Conservation (phyloP, 1,140 invertebrate species). For the Triops longicaudatus region DNA sequence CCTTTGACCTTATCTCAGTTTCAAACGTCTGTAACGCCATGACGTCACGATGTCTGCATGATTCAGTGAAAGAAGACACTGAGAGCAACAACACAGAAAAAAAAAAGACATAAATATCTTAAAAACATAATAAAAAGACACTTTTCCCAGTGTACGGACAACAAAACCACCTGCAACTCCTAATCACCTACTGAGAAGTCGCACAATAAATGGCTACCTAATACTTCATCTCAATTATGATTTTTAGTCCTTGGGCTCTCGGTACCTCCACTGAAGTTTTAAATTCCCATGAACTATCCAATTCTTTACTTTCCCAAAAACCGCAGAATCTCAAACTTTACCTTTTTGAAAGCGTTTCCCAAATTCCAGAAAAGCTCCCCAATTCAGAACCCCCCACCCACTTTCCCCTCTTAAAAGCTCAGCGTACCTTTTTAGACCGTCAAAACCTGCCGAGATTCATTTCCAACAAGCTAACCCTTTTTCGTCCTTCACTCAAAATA, state of each 20-base stretch:
- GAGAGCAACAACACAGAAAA: too few species aligned
- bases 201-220: background rate
- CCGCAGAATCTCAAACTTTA: too few species aligned
- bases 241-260: background rate
- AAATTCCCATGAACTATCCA: background rate
- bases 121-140: background rate
- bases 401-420: too few species aligned
- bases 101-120: too few species aligned
- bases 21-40: too few species aligned
- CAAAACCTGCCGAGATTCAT: background rate
- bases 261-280: background rate
- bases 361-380: too few species aligned
- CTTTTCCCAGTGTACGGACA: background rate
- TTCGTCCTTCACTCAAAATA: background rate
- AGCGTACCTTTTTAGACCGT: background rate
- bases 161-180: background rate
- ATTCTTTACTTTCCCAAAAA: background rate
- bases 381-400: too few species aligned
- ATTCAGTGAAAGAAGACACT: too few species aligned
- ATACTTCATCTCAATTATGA: background rate
- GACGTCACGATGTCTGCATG: too few species aligned
- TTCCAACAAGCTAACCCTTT: background rate
- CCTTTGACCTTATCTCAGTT: too few species aligned
- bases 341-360: too few species aligned
- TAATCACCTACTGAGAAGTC: background rate